phyloP scores from a whole-genome alignment of 1,140 invertebrate genomes.

The Mizuhopecten yessoensis region DNA sequence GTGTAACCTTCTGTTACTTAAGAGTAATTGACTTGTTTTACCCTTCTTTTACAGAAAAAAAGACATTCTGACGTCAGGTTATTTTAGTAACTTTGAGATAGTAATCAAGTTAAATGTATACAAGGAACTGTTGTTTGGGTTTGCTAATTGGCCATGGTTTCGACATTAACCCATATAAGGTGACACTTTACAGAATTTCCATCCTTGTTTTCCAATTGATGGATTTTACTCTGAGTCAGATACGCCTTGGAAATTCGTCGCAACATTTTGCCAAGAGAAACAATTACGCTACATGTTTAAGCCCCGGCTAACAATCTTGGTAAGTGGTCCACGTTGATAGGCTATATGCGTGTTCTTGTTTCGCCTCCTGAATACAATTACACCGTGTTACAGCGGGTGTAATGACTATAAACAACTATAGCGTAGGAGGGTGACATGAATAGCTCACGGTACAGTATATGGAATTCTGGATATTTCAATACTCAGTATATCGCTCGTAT shows the following conservation, averaged over 20 bases:
- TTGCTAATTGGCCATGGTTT: background rate
- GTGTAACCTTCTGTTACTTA: no score
- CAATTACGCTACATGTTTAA: conserved; percentile 10
- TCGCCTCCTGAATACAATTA: background rate
- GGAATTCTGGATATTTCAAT: background rate
- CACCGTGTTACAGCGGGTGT: background rate
- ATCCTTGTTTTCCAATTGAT: background rate
- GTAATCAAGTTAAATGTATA: background rate
- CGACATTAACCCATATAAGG: background rate
- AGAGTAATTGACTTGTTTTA: no score
- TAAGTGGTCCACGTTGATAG: background rate
- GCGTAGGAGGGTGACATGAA: background rate
- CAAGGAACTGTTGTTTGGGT: background rate
- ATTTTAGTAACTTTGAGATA: background rate
- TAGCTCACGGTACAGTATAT: background rate
- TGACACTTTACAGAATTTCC: background rate
- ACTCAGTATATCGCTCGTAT: background rate
- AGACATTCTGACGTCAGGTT: background rate
- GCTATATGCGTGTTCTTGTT: background rate
- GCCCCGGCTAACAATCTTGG: background rate
- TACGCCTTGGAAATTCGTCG: background rate
- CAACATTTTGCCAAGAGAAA: background rate
- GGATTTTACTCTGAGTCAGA: background rate
- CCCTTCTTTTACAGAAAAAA: background rate
- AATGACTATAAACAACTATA: background rate